Conservation (phyloP, 1,140 invertebrate genomes). For the Plectrocnemia conspersa region DNA sequence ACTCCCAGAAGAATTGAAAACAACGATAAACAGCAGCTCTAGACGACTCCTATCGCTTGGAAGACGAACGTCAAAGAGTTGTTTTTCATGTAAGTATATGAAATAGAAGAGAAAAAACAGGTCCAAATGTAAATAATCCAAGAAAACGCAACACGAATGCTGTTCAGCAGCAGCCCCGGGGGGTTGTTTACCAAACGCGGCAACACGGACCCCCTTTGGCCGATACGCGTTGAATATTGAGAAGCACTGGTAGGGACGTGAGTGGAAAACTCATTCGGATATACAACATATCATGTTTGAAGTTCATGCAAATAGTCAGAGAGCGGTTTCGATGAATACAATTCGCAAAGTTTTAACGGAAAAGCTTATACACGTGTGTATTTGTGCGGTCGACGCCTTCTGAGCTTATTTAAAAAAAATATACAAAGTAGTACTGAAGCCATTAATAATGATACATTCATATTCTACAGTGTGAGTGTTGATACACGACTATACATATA, state of each 20-base stretch:
- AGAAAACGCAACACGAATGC: conserved; percentile 28
- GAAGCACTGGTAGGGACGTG: conserved; percentile 22
- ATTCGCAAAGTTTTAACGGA: background rate
- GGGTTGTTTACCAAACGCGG: conserved; percentile 34
- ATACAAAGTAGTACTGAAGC: too few species aligned
- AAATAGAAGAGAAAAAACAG: conserved; percentile 17
- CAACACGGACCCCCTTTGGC: conserved; percentile 14
- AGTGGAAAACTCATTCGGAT: conserved; percentile 26
- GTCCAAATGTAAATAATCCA: conserved; percentile 29
- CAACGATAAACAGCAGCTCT: conserved; percentile 34
- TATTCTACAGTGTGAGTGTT: too few species aligned
- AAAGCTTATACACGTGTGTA: background rate
- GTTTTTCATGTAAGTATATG: background rate
- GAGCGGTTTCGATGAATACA: conserved; percentile 2
- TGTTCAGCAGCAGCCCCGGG: too few species aligned
- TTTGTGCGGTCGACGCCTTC: too few species aligned
- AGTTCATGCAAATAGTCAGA: conserved; percentile 8
- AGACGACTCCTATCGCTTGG: conserved; percentile 7
- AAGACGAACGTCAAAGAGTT: background rate
- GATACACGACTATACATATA: too few species aligned
- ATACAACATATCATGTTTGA: conserved; percentile 7
- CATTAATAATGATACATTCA: too few species aligned
- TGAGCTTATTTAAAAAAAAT: too few species aligned
- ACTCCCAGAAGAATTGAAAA: conserved; percentile 34
- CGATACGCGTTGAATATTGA: conserved; percentile 30